These are phyloP conservation scores for Coregonus clupeaformis DNA, from an alignment of 2,113 vertebrate genomes.

Conservation along the genomic window DNA sequence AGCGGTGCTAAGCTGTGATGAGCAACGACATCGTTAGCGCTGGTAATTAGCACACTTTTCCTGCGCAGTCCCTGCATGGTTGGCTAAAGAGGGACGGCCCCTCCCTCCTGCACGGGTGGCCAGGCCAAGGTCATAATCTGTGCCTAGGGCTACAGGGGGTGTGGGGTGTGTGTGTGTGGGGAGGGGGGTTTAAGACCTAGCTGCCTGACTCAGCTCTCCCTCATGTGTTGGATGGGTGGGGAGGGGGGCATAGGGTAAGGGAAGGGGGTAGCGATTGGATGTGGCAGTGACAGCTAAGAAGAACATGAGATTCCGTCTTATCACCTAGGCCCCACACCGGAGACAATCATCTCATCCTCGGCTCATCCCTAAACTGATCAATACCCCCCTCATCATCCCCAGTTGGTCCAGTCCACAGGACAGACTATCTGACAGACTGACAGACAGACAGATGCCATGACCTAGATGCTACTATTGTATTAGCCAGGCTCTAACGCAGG, in stretches of 20 bases:
- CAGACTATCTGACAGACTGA: slow-evolving; percentile 32
- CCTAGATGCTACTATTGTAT: slow-evolving; percentile 53
- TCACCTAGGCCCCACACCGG: slow-evolving; percentile 51
- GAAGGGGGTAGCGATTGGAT: slow-evolving; percentile 35
- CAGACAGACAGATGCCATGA: slow-evolving; percentile 57
- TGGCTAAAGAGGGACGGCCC: slow-evolving; percentile 70
- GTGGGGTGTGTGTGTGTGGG: slow-evolving; percentile 14
- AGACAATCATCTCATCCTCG: slow-evolving; percentile 69
- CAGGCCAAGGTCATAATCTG: slow-evolving; percentile 76
- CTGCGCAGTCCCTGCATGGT: slow-evolving; percentile 62
- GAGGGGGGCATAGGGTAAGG: slow-evolving; percentile 26
- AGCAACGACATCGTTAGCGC: slow-evolving; percentile 74
- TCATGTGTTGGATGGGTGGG: slow-evolving; percentile 37
- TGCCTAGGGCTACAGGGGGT: slow-evolving; percentile 28
- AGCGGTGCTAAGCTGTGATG: slow-evolving; percentile 67
- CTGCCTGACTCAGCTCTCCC: slow-evolving; percentile 82
- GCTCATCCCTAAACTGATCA: slow-evolving; percentile 67
- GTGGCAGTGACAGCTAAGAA: slow-evolving; percentile 63
- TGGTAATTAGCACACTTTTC: slow-evolving; percentile 77
- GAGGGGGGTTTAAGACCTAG: slow-evolving; percentile 69
- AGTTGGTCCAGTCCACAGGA: slow-evolving; percentile 13
- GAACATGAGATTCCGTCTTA: slow-evolving; percentile 69
- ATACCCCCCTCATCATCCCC: slow-evolving; percentile 38
- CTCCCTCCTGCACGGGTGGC: slow-evolving; percentile 52
- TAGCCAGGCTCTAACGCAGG: slow-evolving; percentile 16